Evolutionary conservation across 1,140 invertebrate genomes (phyloP).

Genomic region (Chymomyza costata): DNA sequence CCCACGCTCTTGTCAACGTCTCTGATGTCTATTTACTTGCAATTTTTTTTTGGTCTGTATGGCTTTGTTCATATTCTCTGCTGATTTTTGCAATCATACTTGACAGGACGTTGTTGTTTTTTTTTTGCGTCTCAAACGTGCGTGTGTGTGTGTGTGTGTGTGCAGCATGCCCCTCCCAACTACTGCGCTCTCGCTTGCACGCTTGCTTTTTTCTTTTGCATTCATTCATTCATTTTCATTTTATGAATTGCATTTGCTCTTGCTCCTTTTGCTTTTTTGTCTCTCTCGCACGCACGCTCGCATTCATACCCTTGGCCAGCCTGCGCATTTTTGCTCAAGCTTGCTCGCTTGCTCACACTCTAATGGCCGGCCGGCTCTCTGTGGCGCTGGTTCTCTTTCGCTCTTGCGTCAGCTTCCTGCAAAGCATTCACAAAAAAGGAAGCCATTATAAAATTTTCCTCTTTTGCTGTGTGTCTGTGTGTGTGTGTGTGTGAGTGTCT

Average conservation of each 20-base stretch:
- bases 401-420: no score
- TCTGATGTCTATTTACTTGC: not conserved
- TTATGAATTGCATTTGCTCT: not conserved
- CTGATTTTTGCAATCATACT: not conserved
- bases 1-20: no score
- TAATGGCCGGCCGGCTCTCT: no score
- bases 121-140: not conserved
- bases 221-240: no score
- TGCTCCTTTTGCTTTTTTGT: not conserved
- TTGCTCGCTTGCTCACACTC: no score
- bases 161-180: constrained; percentile 19
- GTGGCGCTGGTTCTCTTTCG: no score
- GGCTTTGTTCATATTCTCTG: not conserved
- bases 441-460: not conserved
- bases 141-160: constrained; percentile 8
- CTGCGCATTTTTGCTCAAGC: no score
- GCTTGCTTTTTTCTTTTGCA: no score
- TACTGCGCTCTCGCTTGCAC: constrained; percentile 41
- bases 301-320: not conserved
- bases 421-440: no score
- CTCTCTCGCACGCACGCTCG: not conserved
- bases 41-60: not conserved
- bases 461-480: no score
- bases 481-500: no score
- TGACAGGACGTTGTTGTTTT: not conserved